phyloP scores from a whole-genome alignment of 2,888 invertebrate species.

The Leucania comma region DNA sequence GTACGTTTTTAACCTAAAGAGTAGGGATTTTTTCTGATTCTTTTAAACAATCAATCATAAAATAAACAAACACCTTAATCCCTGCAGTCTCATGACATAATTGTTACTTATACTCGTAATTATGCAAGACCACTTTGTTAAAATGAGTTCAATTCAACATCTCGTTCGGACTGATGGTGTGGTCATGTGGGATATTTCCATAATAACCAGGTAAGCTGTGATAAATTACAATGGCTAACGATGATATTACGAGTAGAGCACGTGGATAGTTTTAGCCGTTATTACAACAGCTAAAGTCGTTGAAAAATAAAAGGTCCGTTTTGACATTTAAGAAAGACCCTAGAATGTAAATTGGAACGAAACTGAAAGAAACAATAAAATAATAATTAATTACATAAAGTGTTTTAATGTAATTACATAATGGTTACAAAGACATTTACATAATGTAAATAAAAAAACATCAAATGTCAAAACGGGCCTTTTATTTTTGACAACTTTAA shows the following conservation, averaged over 20 bases:
- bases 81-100: background rate
- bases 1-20: background rate
- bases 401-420: too few relatives aligned
- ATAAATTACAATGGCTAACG: constrained; percentile 11
- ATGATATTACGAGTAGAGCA: constrained; percentile 2
- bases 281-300: constrained; percentile 9
- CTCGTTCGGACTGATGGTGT: constrained; percentile 5
- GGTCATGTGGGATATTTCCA: constrained; percentile 25
- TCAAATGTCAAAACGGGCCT: too few relatives aligned
- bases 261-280: background rate
- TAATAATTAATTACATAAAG: too few relatives aligned
- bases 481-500: too few relatives aligned
- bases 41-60: background rate
- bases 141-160: background rate
- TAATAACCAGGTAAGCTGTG: constrained; percentile 12
- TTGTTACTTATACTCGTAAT: background rate
- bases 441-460: too few relatives aligned
- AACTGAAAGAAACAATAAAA: too few relatives aligned
- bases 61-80: constrained; percentile 1
- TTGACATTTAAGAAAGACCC: too few relatives aligned
- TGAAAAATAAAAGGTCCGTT: too few relatives aligned
- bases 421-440: too few relatives aligned
- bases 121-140: background rate
- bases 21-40: constrained; percentile 21
- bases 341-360: too few relatives aligned